Conservation (phyloP, 1,140 invertebrate species). For the Eufriesea mexicana region DNA sequence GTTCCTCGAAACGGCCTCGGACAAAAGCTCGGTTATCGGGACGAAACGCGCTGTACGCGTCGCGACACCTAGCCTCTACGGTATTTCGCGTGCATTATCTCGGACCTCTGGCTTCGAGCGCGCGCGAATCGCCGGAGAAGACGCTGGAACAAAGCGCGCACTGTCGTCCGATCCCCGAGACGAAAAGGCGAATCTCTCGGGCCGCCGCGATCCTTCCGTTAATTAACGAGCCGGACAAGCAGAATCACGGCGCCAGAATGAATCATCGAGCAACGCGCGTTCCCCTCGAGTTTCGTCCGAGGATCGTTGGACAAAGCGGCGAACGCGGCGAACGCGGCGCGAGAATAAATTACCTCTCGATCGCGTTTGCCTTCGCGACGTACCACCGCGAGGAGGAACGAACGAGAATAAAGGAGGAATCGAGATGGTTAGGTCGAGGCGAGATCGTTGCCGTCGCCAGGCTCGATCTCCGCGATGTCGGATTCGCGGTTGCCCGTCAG, state of each 20-base stretch:
- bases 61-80: neutral
- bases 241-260: constrained; percentile 67
- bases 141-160: constrained; percentile 54
- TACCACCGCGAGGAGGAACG: neutral
- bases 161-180: constrained; percentile 50
- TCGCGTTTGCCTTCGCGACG: too few relatives aligned
- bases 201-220: constrained; percentile 54
- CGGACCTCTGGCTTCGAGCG: too few relatives aligned
- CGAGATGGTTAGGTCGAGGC: neutral
- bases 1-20: constrained; percentile 57
- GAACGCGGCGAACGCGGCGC: too few relatives aligned
- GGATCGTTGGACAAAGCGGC: neutral
- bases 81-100: constrained; percentile 48
- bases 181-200: too few relatives aligned
- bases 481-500: constrained; percentile 42
- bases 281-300: constrained; percentile 38
- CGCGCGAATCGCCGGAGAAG: constrained; percentile 18
- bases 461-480: constrained; percentile 57
- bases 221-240: constrained; percentile 64
- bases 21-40: constrained; percentile 38
- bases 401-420: too few relatives aligned
- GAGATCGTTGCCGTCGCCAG: constrained; percentile 17
- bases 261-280: constrained; percentile 47
- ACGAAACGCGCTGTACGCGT: too few relatives aligned
- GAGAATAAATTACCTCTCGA: too few relatives aligned